Evolutionary conservation across 1,140 invertebrate genomes (phyloP).

Genomic region (Macrocentrus cingulum): DNA sequence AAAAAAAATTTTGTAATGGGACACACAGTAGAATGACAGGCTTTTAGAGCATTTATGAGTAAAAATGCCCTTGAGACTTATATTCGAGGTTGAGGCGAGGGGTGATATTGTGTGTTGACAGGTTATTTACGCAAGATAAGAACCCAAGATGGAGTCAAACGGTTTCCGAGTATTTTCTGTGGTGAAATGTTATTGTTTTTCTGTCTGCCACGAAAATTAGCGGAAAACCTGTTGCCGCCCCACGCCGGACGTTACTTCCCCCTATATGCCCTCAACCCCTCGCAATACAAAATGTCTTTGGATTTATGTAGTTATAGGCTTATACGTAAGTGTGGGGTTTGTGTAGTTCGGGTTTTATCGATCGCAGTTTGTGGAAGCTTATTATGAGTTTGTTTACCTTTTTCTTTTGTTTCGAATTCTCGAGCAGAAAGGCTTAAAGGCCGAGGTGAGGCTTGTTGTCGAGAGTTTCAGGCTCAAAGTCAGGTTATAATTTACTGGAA

Average conservation of each 20-base stretch:
- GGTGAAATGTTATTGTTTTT: slow-evolving; percentile 18
- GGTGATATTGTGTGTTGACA: background rate
- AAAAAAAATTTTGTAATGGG: too few species aligned
- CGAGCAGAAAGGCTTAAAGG: too few species aligned
- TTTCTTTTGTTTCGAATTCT: too few species aligned
- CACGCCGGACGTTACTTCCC: background rate
- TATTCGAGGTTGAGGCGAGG: too few species aligned
- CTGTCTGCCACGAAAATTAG: slow-evolving; percentile 14
- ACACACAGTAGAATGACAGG: background rate
- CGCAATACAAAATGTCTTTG: too few species aligned
- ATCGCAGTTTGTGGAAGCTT: too few species aligned
- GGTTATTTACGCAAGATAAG: slow-evolving; percentile 23
- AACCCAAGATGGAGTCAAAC: slow-evolving; percentile 22
- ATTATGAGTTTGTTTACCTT: too few species aligned
- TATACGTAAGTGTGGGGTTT: background rate
- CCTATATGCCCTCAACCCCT: background rate
- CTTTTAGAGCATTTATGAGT: slow-evolving; percentile 21
- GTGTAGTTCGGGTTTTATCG: too few species aligned
- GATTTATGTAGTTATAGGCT: background rate
- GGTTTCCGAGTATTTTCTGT: slow-evolving; percentile 13
- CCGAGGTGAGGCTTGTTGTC: too few species aligned
- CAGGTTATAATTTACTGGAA: too few species aligned
- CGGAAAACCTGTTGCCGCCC: slow-evolving; percentile 30
- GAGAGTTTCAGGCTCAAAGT: too few species aligned
- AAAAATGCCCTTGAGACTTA: too few species aligned